Conservation (phyloP, 1,140 invertebrate species). For the Dreissena rostriformis region DNA sequence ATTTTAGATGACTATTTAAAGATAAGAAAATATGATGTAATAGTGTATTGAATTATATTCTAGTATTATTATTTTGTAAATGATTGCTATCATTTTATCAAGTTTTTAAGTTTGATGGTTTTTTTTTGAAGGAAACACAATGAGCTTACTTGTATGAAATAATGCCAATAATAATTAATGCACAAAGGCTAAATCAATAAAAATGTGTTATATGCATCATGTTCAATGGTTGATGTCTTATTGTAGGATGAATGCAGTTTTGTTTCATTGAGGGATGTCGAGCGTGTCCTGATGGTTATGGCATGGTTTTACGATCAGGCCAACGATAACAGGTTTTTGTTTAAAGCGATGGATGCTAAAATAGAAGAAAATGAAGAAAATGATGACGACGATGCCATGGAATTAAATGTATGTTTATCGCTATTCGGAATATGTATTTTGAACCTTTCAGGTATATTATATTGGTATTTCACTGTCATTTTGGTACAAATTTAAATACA, state of each 20-base stretch:
- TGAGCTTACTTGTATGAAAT: background rate
- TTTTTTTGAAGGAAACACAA: background rate
- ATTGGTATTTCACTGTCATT: background rate
- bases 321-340: slow-evolving; percentile 11
- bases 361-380: background rate
- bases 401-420: slow-evolving; percentile 41
- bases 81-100: background rate
- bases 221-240: background rate
- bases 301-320: slow-evolving; percentile 63
- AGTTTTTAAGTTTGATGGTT: background rate
- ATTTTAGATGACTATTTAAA: no score
- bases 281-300: slow-evolving; percentile 66
- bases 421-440: background rate
- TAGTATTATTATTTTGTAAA: background rate
- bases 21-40: background rate
- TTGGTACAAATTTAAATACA: background rate
- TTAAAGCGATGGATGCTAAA: slow-evolving; percentile 37
- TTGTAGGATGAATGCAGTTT: slow-evolving; percentile 77
- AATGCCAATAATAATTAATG: background rate
- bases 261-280: slow-evolving; percentile 76
- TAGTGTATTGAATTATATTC: background rate
- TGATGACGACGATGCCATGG: slow-evolving; percentile 43
- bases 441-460: background rate
- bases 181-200: background rate
- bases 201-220: background rate